Conservation (phyloP, 2,113 vertebrate species). For the Acinonyx jubatus region DNA sequence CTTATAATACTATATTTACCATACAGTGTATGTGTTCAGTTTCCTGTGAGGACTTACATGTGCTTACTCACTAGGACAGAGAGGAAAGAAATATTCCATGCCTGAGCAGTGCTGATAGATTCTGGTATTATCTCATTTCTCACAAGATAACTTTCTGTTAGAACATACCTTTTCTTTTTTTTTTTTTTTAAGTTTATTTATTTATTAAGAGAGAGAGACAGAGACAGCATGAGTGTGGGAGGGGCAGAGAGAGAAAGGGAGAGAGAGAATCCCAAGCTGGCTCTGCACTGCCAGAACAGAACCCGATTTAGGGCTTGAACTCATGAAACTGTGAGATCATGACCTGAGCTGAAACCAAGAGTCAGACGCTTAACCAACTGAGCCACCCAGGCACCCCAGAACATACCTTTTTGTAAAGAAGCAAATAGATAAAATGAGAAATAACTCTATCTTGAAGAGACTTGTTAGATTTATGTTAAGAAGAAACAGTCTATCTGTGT, state of each 20-base stretch:
- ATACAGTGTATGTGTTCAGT: neutral
- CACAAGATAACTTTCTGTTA: conserved; percentile 2
- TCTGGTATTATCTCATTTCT: neutral
- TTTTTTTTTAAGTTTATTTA: no score
- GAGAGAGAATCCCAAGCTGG: no score
- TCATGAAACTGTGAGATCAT: no score
- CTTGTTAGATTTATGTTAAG: conserved; percentile 27
- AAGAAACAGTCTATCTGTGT: neutral
- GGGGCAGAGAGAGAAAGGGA: no score
- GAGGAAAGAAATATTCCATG: neutral
- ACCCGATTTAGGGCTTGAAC: no score
- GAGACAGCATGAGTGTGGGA: no score
- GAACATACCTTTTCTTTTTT: neutral
- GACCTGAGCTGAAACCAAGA: no score
- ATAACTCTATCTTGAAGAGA: neutral
- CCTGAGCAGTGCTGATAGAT: neutral
- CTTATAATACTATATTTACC: neutral
- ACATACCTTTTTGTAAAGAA: neutral
- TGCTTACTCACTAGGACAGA: neutral
- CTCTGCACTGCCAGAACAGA: no score
- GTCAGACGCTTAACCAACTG: no score
- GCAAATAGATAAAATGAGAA: neutral
- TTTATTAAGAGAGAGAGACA: no score
- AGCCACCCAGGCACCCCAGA: no score
- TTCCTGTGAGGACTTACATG: neutral